Percentiles rank a stretch among this genome's conserved stretches.
Evolutionary conservation across 2,888 invertebrate genomes (phyloP).

Genomic region (Steinernema scapterisci): DNA sequence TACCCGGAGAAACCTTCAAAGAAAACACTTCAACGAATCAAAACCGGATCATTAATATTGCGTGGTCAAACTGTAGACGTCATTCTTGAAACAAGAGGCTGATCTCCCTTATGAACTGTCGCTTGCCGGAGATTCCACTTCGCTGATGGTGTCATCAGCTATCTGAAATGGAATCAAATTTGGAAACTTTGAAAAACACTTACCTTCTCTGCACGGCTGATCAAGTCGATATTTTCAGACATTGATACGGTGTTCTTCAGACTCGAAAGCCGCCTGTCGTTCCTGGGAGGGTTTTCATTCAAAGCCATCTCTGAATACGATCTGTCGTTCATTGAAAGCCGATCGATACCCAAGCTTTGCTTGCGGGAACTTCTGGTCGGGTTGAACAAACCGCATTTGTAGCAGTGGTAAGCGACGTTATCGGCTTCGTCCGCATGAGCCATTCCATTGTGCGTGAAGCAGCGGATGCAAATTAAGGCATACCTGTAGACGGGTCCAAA

Average conservation of each 20-base stretch:
- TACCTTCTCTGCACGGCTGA: background rate
- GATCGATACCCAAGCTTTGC: background rate
- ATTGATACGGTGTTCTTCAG: background rate
- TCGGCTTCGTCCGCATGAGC: conserved; percentile 1
- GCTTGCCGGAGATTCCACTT: background rate
- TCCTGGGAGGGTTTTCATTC: background rate
- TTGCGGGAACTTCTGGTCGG: background rate
- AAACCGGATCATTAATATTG: background rate
- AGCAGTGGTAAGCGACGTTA: conserved; percentile 13
- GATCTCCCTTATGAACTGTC: background rate
- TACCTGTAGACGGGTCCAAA: background rate
- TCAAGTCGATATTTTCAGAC: background rate
- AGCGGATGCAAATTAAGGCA: background rate
- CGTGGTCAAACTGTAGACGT: background rate
- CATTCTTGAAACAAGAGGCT: background rate
- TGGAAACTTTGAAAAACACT: too few species aligned
- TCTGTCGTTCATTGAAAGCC: background rate
- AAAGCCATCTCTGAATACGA: background rate
- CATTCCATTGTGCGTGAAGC: conserved; percentile 21
- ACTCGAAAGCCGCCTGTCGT: background rate
- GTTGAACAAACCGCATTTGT: conserved; percentile 7
- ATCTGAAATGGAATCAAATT: too few species aligned
- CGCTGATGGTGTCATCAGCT: background rate
- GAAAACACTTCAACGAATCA: background rate
- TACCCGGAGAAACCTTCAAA: background rate